Base-by-base conservation (phyloP, 1,140 invertebrate species). In the Anoplolepis gracilipes region DNA sequence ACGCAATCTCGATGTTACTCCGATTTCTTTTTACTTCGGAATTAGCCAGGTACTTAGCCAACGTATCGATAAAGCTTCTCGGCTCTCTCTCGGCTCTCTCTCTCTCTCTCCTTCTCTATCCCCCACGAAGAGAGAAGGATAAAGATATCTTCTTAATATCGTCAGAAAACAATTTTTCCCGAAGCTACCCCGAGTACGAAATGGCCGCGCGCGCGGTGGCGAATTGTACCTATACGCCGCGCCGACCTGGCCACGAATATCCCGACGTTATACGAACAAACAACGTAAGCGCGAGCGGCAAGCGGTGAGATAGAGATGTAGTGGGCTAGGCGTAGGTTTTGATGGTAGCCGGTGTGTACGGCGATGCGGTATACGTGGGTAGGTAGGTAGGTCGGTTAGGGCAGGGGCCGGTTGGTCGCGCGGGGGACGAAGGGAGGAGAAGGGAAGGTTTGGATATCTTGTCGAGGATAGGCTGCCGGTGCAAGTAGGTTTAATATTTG, bases 401-500 rank as follows among this genome's bases (percentile, higher is more conserved):
- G 87, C 65, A 62, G 84, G 42, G 42, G 85, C 28, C 25, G 75
- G 78, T 81, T 72, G 65, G 78, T 72, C 67, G 78, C 86, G 55
- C 42, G 70, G 84, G 67, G 72, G 39, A 81, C 61, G 84, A 77
- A 70, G 59, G 57, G 88, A 70, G 59, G 57, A 86, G 85, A 16
- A 30, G 85, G 72, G 91, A 91, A 89, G 88, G 90, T 89, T 89
- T 88, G 87, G 91, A 90, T 87, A 88, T 70, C 87, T 90, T 90
- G 91, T 89, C 87, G 89, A 88, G 91, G 91, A 89, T 91, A 89
- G 87, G 90, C 90, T 84, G 89, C 87, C 88, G 92, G 91, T 95
- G 93, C 93, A 95, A 95, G 94, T 93, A 93, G 89, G 90, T 94
- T 95, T 94, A 95, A 95, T 95, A 95, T 94, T 94, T 94, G 92